Evolutionary conservation across 2,888 invertebrate species (phyloP).

Genomic region (Orchesellides sinensis): DNA sequence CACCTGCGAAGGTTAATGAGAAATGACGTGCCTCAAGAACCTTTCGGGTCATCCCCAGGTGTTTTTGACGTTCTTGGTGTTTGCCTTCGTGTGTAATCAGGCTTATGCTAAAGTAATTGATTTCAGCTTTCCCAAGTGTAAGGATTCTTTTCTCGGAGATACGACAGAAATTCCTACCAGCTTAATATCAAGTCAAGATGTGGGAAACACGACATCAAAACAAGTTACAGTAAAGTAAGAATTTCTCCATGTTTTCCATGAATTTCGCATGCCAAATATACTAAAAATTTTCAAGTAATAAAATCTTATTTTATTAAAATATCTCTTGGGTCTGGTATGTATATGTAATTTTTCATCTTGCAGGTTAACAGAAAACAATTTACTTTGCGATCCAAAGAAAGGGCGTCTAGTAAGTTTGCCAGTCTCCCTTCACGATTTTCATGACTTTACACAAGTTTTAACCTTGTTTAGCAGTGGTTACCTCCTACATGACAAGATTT

Average conservation of each 20-base stretch:
- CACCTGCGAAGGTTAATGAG: background rate
- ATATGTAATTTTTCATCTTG: background rate
- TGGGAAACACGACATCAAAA: background rate
- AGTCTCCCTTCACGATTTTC: background rate
- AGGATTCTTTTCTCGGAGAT: constrained; percentile 5
- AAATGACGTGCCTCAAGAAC: background rate
- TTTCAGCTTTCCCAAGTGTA: constrained; percentile 25
- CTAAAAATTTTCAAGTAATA: background rate
- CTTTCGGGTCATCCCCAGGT: background rate
- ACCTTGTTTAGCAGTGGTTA: constrained; percentile 36
- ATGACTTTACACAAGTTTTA: constrained; percentile 12
- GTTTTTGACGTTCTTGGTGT: background rate
- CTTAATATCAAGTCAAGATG: constrained; percentile 29
- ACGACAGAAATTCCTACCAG: constrained; percentile 10
- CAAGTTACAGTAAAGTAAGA: constrained; percentile 29
- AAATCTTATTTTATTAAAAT: constrained; percentile 25
- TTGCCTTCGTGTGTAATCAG: background rate
- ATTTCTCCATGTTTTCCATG: background rate
- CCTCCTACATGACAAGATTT: constrained; percentile 35
- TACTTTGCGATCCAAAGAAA: constrained; percentile 9
- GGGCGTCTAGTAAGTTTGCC: constrained; percentile 19
- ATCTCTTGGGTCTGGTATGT: background rate
- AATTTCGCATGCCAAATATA: background rate
- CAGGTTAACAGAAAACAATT: background rate
- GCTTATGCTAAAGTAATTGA: background rate